Percentiles rank a stretch among this genome's conserved stretches.
Conservation (phyloP, 37 sponge, comb jelly and placozoan species). For the Corticium candelabrum region DNA sequence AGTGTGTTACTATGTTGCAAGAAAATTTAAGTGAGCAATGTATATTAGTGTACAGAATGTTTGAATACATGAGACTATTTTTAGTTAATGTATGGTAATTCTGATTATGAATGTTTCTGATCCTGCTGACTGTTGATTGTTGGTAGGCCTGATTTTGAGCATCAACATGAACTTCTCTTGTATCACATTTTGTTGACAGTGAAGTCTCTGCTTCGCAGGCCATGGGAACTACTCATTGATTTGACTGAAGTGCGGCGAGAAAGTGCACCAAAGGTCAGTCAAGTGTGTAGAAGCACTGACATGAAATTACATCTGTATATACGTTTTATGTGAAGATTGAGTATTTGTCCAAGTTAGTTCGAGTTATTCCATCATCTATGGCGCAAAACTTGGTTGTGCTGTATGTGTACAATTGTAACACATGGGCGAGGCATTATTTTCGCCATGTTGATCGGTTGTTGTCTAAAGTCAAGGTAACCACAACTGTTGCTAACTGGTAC, state of each 20-base stretch:
- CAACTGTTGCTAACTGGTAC: neutral
- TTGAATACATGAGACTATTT: no score
- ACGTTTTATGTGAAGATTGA: neutral
- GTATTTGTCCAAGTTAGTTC: neutral
- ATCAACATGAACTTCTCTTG: neutral
- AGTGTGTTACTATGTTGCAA: neutral
- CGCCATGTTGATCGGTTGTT: neutral
- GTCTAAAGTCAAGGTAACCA: neutral
- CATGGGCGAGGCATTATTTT: neutral
- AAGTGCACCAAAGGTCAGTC: constrained; percentile 6
- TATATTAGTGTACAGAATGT: neutral
- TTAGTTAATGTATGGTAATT: no score
- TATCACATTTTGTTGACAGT: constrained; percentile 5
- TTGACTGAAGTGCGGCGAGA: neutral
- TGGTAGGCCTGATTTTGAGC: neutral
- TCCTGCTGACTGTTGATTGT: no score
- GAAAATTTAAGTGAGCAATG: neutral
- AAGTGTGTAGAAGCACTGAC: neutral
- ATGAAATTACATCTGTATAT: no score
- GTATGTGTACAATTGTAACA: neutral
- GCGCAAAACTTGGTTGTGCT: neutral
- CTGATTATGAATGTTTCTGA: no score
- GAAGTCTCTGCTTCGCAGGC: neutral
- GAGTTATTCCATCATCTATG: neutral
- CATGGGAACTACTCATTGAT: neutral